Base-by-base conservation (phyloP, 2,113 vertebrate species). In the Diglossa brunneiventris region DNA sequence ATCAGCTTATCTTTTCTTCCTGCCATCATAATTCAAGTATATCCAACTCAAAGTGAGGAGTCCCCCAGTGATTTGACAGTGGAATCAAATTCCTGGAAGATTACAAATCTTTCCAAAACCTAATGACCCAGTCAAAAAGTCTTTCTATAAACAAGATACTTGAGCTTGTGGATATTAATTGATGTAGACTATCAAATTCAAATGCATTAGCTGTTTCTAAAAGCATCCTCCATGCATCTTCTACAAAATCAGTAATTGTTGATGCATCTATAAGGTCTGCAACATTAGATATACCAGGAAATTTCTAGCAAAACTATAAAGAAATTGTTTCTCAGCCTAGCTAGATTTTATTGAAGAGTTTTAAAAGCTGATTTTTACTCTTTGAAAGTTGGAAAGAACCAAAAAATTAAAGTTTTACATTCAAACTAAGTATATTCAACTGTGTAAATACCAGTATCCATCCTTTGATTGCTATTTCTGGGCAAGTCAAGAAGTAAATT, bases 141-240 rank as follows among this genome's bases (percentile, higher is more conserved):
- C 84, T 62, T 90, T 90, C 58, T 78, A 90, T 91, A 96, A 97
- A 96, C 82, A 95, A 97, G 95, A 49, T 26, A 92, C 63, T 94
- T 95, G 83, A 92, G 79, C 80, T 96, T 28, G 42, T 92, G 77
- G 90, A 89, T 94, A 91, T 97, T 97, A 97, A 97, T 95, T 97
- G 95, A 47, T 8, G 27, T 11, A 83, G 21, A 83, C 69, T 87
- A 92, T 94, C 77, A 96, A 93, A 88, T 64, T 84, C 85, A 95
- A 83, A 76, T 76, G 92, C 64, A 79, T 79, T 92, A 68, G 77
- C 35, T 90, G n/a, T 47, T 85, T 85, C 49, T 83, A 77, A 96
- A 96, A 84, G 84, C 24, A 88, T 74, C 87, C 84, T 50, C 63
- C 41, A 21, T 64, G 42, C 53, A 73, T 74, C 64, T 92, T n/a